Percentiles rank a stretch among this genome's conserved stretches.
Conservation (phyloP, 2,888 invertebrate genomes). For the Itoplectis maculator region DNA sequence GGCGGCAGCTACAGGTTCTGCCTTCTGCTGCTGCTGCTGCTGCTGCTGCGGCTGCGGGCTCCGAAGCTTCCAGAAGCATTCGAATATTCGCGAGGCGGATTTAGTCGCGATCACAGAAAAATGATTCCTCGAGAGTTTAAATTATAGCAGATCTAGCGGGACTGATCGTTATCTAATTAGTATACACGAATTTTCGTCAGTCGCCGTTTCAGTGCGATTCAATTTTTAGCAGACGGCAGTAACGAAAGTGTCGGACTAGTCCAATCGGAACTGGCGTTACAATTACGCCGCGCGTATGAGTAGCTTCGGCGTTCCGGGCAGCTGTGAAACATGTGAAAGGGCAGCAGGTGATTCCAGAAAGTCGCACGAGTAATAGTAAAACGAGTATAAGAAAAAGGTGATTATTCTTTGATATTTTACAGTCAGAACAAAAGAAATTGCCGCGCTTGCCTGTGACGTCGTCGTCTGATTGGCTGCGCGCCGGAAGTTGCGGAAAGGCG, state of each 20-base stretch:
- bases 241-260: background rate
- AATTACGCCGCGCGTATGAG: background rate
- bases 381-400: too few species aligned
- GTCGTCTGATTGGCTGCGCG: too few species aligned
- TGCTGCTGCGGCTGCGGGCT: too few species aligned
- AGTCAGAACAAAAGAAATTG: too few species aligned
- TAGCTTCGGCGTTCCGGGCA: too few species aligned
- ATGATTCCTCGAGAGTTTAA: background rate
- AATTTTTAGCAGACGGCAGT: slow-evolving; percentile 3
- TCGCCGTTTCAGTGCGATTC: too few species aligned
- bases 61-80: slow-evolving; percentile 32
- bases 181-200: background rate
- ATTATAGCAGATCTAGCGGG: background rate
- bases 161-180: background rate
- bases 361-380: too few species aligned
- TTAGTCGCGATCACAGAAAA: background rate
- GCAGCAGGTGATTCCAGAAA: too few species aligned
- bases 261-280: background rate
- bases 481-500: background rate
- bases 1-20: background rate
- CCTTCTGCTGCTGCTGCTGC: too few species aligned
- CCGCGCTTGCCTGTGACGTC: too few species aligned
- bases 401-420: too few species aligned
- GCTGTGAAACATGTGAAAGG: too few species aligned
- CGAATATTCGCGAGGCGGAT: slow-evolving; percentile 31